Evolutionary conservation across 2,888 invertebrate genomes (phyloP).

Genomic region (Sphaeridia pumilis): DNA sequence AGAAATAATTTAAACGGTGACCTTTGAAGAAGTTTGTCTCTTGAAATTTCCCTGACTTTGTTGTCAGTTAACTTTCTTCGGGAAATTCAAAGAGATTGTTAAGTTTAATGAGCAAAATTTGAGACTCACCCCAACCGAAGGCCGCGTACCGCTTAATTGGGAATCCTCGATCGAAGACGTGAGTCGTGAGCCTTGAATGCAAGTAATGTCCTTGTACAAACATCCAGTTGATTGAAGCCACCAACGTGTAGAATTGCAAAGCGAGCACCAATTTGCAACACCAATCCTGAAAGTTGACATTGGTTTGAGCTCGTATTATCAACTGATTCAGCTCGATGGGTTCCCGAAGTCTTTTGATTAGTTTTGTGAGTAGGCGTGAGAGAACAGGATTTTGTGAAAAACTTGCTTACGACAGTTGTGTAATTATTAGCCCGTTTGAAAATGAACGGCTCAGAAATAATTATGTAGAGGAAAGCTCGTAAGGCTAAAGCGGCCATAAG

Average conservation of each 20-base stretch:
- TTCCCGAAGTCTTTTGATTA: no score
- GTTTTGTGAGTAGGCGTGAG: no score
- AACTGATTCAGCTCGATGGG: no score
- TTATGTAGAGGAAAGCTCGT: constrained; percentile 40
- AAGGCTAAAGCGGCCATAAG: constrained; percentile 35
- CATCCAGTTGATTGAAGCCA: constrained; percentile 49
- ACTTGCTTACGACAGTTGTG: constrained; percentile 40
- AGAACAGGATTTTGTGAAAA: no score
- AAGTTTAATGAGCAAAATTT: no score
- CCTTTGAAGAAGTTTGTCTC: no score
- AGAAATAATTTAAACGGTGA: no score
- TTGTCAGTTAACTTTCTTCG: no score
- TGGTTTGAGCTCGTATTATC: no score
- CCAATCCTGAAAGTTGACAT: constrained; percentile 8
- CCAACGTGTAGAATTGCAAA: constrained; percentile 3
- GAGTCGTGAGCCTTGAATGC: constrained; percentile 42
- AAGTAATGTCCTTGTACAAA: constrained; percentile 42
- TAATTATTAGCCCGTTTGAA: constrained; percentile 38
- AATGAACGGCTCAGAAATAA: constrained; percentile 42
- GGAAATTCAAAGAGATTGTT: no score
- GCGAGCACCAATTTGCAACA: constrained; percentile 1
- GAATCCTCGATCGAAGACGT: constrained; percentile 46
- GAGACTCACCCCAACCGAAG: constrained; percentile 47
- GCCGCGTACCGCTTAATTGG: constrained; percentile 45
- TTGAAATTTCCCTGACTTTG: no score